A percentile compares a stretch with the other conserved stretches of the same genome.
Evolutionary conservation across 2,113 vertebrate species (phyloP).

Genomic region (Gallinago paraguaiae): DNA sequence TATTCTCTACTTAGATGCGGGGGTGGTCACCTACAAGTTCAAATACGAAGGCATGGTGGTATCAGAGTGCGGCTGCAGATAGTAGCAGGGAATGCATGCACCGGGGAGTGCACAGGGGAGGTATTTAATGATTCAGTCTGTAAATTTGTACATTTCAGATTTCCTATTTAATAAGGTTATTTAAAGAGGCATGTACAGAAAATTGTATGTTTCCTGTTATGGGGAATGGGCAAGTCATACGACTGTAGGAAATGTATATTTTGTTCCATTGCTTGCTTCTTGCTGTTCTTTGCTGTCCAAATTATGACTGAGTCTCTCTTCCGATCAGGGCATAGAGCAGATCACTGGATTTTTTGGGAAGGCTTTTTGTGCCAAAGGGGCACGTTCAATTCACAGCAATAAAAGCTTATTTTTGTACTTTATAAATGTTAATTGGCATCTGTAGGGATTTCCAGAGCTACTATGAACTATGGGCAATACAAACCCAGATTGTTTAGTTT

Average conservation of each 20-base stretch:
- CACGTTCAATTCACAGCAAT: background rate
- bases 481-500: background rate
- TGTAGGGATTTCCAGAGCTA: background rate
- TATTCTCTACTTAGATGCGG: constrained; percentile 93
- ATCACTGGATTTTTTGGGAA: background rate
- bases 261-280: constrained; percentile 50
- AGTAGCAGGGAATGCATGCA: constrained; percentile 56
- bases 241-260: constrained; percentile 59
- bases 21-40: constrained; percentile 97
- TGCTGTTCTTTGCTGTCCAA: background rate
- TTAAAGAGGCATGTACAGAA: constrained; percentile 81
- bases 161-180: constrained; percentile 82
- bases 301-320: background rate
- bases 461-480: background rate
- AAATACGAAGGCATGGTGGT: constrained; percentile 98
- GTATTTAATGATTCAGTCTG: constrained; percentile 78
- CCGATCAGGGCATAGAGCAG: background rate
- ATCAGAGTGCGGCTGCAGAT: constrained; percentile 97
- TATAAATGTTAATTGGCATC: background rate
- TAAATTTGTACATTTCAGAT: constrained; percentile 84
- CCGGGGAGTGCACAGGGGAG: background rate
- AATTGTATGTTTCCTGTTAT: constrained; percentile 54
- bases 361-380: background rate
- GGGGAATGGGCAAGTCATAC: constrained; percentile 15
- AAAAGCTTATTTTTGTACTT: constrained; percentile 40